These are phyloP conservation scores for Zoroaster sp. DNA, from an alignment of 53 echinoderm and acorn worm species.

Conservation along the genomic window DNA sequence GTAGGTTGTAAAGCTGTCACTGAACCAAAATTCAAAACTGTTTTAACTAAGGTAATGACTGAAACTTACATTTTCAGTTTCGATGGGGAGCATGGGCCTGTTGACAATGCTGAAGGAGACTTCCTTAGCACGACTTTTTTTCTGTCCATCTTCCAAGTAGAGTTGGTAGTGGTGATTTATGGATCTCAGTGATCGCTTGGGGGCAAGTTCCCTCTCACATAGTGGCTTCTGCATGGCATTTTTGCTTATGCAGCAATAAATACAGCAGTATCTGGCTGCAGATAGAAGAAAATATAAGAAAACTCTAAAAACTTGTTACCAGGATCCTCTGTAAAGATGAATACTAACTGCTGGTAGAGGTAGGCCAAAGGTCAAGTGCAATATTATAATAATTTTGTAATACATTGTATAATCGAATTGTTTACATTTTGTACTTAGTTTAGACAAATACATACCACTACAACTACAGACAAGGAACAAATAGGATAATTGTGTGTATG, in stretches of 20 bases:
- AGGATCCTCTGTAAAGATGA: not conserved
- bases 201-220: not conserved
- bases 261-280: slow-evolving; percentile 39
- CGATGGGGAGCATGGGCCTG: slow-evolving; percentile 15
- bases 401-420: not conserved
- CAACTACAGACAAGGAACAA: not conserved
- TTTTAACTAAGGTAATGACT: not conserved
- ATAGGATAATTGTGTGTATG: no score
- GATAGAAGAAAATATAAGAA: not conserved
- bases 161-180: not conserved
- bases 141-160: not conserved
- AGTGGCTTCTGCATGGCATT: not conserved
- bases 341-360: not conserved
- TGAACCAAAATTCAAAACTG: no score
- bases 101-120: slow-evolving; percentile 15
- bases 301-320: not conserved
- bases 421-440: not conserved
- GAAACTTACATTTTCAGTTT: slow-evolving; percentile 22
- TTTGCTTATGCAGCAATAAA: slow-evolving; percentile 27
- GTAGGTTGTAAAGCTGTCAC: not conserved
- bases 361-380: not conserved
- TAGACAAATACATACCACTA: not conserved
- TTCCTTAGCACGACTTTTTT: not conserved
- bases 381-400: not conserved
- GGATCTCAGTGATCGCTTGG: not conserved